Evolutionary conservation across 2,888 invertebrate species (phyloP).

Genomic region (Diadromus collaris): DNA sequence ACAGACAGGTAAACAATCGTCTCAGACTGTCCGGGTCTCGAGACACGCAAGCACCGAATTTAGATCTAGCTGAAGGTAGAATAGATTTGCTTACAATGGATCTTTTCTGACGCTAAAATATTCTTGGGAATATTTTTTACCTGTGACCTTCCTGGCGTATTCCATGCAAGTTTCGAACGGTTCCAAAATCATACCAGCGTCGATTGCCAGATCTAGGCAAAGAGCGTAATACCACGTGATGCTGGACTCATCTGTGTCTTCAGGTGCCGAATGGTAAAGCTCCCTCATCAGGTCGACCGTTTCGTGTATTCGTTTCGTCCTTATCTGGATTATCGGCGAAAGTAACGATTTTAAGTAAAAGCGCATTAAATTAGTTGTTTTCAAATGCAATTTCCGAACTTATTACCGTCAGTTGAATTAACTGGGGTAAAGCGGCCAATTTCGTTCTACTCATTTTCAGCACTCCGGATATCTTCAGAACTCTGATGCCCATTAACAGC

Average conservation of each 20-base stretch:
- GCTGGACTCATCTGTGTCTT: slow-evolving; percentile 73
- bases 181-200: slow-evolving; percentile 82
- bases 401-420: slow-evolving; percentile 69
- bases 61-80: slow-evolving; percentile 32
- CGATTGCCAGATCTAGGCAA: slow-evolving; percentile 82
- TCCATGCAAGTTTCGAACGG: slow-evolving; percentile 80
- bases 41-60: slow-evolving; percentile 41
- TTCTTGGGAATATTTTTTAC: slow-evolving; percentile 54
- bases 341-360: not conserved
- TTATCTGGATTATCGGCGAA: slow-evolving; percentile 60
- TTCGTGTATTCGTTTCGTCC: slow-evolving; percentile 80
- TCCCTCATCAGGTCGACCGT: slow-evolving; percentile 81
- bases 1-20: slow-evolving; percentile 63
- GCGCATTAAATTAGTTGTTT: not conserved
- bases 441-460: slow-evolving; percentile 63
- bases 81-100: not conserved
- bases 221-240: slow-evolving; percentile 82
- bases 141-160: slow-evolving; percentile 77
- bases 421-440: slow-evolving; percentile 66
- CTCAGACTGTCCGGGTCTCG: slow-evolving; percentile 67
- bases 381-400: not conserved
- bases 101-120: not conserved
- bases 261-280: slow-evolving; percentile 71
- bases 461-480: slow-evolving; percentile 65
- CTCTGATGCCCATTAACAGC: slow-evolving; percentile 64